Evolutionary conservation across 2,797 vertebrate species (phyloP).

Genomic region (Huso huso): DNA sequence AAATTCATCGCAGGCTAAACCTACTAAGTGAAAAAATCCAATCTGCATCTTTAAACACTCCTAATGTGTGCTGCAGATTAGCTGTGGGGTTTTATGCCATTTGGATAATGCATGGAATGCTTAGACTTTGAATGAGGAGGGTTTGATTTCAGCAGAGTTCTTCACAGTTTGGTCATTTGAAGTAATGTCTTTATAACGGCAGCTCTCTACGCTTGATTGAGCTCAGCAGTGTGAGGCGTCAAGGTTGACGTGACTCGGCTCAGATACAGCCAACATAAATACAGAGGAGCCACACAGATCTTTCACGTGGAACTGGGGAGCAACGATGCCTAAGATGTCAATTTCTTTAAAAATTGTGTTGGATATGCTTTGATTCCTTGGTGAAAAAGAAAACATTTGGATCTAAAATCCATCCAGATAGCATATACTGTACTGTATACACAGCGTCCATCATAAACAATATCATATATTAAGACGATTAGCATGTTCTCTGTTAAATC

Average conservation of each 20-base stretch:
- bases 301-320: neutral
- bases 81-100: constrained; percentile 31
- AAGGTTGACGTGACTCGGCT: constrained; percentile 9
- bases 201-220: constrained; percentile 5
- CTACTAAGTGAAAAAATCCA: constrained; percentile 22
- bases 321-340: neutral
- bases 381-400: too few relatives aligned
- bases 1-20: constrained; percentile 31
- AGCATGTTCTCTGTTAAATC: too few relatives aligned
- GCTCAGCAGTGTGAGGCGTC: constrained; percentile 2
- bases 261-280: constrained; percentile 1
- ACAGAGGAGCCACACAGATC: neutral
- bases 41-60: neutral
- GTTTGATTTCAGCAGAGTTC: neutral
- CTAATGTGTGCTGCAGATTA: constrained; percentile 31
- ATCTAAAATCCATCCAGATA: too few relatives aligned
- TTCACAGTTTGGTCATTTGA: constrained; percentile 4
- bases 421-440: too few relatives aligned
- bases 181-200: constrained; percentile 9
- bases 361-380: neutral
- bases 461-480: too few relatives aligned
- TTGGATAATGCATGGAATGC: constrained; percentile 3
- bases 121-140: neutral
- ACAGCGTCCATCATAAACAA: too few relatives aligned
- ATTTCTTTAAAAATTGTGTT: neutral